Conservation (phyloP, 2,797 vertebrate species). For the Spondyliosoma cantharus region DNA sequence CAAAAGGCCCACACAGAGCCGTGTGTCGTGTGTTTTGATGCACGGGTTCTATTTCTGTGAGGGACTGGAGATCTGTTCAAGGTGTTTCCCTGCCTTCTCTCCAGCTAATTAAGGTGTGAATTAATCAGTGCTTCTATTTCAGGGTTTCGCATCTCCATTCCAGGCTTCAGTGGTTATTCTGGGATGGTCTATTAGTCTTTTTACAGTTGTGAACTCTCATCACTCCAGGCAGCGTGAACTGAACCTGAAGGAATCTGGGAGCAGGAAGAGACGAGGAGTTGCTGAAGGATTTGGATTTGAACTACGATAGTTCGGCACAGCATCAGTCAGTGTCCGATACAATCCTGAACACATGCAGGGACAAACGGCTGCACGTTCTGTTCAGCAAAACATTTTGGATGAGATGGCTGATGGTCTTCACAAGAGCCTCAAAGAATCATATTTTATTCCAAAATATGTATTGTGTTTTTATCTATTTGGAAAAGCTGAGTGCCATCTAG, state of each 20-base stretch:
- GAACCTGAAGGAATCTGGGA: conserved; percentile 20
- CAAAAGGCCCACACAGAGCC: background rate
- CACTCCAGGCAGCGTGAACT: conserved; percentile 30
- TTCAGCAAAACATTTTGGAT: too few species aligned
- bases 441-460: too few species aligned
- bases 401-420: too few species aligned
- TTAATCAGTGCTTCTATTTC: conserved; percentile 38
- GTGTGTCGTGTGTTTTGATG: conserved; percentile 23
- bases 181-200: conserved; percentile 19
- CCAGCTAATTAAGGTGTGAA: conserved; percentile 6
- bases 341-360: conserved; percentile 22
- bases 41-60: conserved; percentile 6
- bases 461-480: too few species aligned
- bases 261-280: background rate
- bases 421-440: too few species aligned
- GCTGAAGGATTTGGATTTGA: conserved; percentile 5
- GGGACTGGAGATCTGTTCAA: background rate
- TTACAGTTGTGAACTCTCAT: conserved; percentile 27
- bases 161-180: conserved; percentile 24
- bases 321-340: conserved; percentile 7
- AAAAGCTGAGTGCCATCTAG: too few species aligned
- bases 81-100: background rate
- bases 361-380: conserved; percentile 30
- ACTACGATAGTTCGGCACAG: background rate
- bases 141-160: conserved; percentile 20